Percentiles rank a stretch among this genome's conserved stretches.
phyloP scores from a whole-genome alignment of 53 echinoderm and acorn worm species.

The Crossaster papposus region DNA sequence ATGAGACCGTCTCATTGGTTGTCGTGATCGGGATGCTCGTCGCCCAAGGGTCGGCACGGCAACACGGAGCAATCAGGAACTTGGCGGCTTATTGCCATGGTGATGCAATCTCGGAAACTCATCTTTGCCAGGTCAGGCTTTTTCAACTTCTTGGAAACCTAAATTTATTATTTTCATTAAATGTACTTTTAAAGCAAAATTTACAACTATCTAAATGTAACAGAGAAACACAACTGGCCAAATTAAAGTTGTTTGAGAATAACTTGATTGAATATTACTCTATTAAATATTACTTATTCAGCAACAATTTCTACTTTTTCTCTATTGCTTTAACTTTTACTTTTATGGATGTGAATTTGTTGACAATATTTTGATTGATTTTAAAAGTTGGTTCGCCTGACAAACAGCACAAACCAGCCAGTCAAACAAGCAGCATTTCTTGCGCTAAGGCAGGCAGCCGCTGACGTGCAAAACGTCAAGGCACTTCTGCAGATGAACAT shows the following conservation, averaged over 20 bases:
- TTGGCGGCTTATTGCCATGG: conserved; percentile 51
- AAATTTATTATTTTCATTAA: background rate
- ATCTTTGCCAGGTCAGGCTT: conserved; percentile 25
- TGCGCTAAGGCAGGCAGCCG: conserved; percentile 43
- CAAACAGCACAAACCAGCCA: conserved; percentile 10
- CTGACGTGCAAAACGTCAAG: conserved; percentile 12
- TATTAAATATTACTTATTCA: no score
- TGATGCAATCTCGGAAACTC: conserved; percentile 31
- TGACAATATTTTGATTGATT: background rate
- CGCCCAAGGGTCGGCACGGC: conserved; percentile 20
- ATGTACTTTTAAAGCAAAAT: no score
- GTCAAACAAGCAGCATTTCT: conserved; percentile 42
- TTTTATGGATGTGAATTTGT: background rate
- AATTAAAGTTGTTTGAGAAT: no score
- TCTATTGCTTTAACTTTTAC: no score
- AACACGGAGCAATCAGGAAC: conserved; percentile 39
- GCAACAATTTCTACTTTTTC: no score
- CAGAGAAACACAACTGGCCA: no score
- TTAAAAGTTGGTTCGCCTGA: conserved; percentile 32
- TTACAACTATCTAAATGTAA: no score
- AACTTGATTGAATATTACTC: no score
- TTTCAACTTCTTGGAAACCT: background rate
- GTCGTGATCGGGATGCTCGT: conserved; percentile 37
- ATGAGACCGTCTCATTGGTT: conserved; percentile 48
- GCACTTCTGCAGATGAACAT: conserved; percentile 26